phyloP scores from a whole-genome alignment of 1,140 invertebrate species.

The Venturia canescens region DNA sequence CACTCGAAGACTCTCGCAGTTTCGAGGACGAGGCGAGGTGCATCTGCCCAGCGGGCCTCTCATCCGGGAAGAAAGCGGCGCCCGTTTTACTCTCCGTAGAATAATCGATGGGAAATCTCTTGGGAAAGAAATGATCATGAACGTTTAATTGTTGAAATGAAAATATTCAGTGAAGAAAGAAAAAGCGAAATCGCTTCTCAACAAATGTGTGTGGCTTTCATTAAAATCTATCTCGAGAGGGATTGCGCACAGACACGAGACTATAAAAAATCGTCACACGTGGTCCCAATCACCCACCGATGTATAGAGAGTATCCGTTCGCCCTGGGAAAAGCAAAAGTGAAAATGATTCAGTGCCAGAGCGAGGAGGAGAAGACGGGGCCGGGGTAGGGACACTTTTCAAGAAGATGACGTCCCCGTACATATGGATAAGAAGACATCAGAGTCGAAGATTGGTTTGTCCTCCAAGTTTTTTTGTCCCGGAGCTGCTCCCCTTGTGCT shows the following conservation, averaged over 20 bases:
- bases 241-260: constrained; percentile 9
- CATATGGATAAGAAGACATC: background rate
- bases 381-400: background rate
- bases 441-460: constrained; percentile 58
- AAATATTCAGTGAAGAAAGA: no score
- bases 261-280: constrained; percentile 52
- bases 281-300: constrained; percentile 59
- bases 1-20: background rate
- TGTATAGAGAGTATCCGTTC: constrained; percentile 13
- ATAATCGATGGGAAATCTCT: background rate
- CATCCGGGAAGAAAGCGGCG: background rate
- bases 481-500: constrained; percentile 43
- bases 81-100: background rate
- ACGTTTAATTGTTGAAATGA: no score
- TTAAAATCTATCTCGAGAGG: background rate
- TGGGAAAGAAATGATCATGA: background rate
- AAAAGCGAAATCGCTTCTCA: no score
- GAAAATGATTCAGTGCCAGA: constrained; percentile 12
- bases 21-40: background rate
- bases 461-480: constrained; percentile 50
- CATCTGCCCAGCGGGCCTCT: constrained; percentile 27
- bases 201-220: no score
- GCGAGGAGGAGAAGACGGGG: background rate
- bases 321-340: constrained; percentile 11
- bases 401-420: background rate